Evolutionary conservation across 2,113 vertebrate genomes (phyloP).

Genomic region (Canis aureus): DNA sequence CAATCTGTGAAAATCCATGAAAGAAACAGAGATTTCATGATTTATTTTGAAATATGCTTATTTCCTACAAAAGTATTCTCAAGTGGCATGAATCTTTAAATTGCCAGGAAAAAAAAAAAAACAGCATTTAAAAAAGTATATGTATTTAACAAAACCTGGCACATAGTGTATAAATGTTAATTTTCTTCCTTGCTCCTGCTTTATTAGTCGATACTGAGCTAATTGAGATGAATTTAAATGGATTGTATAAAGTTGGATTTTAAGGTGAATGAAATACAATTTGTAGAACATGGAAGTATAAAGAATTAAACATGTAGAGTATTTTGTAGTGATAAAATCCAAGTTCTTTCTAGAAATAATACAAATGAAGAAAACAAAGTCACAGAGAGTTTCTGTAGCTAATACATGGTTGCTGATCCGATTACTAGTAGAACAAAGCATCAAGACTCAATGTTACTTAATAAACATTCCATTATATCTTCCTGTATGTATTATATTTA

Average conservation of each 20-base stretch:
- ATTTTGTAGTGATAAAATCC: background rate
- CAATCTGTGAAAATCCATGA: conserved; percentile 7
- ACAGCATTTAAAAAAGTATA: background rate
- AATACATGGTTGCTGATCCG: background rate
- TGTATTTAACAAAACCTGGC: background rate
- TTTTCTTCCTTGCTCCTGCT: background rate
- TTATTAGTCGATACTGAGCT: background rate
- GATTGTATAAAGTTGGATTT: background rate
- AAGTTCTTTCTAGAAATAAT: background rate
- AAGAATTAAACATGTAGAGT: background rate
- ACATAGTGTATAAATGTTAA: background rate
- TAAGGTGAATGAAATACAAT: background rate
- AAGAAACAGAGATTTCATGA: background rate
- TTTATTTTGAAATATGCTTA: conserved; percentile 41
- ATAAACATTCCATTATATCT: background rate
- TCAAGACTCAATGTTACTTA: background rate
- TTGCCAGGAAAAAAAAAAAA: background rate
- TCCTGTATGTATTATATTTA: conserved; percentile 1
- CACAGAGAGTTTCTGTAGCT: background rate
- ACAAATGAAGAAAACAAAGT: background rate
- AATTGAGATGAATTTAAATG: conserved; percentile 9
- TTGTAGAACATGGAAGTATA: background rate
- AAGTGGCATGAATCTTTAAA: conserved; percentile 21
- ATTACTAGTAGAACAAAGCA: background rate
- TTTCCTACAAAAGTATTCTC: conserved; percentile 9